These are phyloP conservation scores for Melanotaenia duboulayi DNA, from an alignment of 2,113 vertebrate genomes.

Conservation along the genomic window DNA sequence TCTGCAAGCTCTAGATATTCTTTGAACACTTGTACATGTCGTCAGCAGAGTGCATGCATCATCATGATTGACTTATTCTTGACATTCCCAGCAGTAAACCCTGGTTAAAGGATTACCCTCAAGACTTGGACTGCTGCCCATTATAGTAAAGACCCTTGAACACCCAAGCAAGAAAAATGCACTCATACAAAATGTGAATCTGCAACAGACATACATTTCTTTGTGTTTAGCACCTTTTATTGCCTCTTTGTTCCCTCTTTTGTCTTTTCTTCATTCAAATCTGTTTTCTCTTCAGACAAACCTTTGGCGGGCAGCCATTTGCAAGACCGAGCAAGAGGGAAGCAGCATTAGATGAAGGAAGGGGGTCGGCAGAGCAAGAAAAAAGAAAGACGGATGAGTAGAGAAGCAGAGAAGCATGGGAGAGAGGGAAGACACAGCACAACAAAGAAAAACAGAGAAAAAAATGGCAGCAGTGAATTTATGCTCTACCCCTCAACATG, in stretches of 20 bases:
- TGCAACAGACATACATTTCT: slow-evolving; percentile 59
- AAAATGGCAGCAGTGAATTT: slow-evolving; percentile 22
- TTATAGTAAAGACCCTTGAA: slow-evolving; percentile 67
- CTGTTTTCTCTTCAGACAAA: slow-evolving; percentile 68
- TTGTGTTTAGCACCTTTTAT: slow-evolving; percentile 65
- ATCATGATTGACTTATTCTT: slow-evolving; percentile 76
- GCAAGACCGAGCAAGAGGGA: slow-evolving; percentile 59
- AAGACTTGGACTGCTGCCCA: slow-evolving; percentile 72
- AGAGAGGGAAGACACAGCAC: slow-evolving; percentile 8
- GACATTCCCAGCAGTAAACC: slow-evolving; percentile 73
- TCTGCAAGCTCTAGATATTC: slow-evolving; percentile 78
- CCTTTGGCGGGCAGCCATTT: slow-evolving; percentile 69
- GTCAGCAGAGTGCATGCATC: slow-evolving; percentile 65
- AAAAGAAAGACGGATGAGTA: slow-evolving; percentile 18
- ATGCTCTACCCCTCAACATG: slow-evolving; percentile 5
- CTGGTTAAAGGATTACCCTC: slow-evolving; percentile 73
- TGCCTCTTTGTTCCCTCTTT: slow-evolving; percentile 73
- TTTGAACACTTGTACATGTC: slow-evolving; percentile 53
- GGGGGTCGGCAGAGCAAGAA: slow-evolving; percentile 20
- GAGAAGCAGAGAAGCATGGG: slow-evolving; percentile 34
- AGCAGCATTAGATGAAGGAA: slow-evolving; percentile 22
- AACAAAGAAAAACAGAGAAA: slow-evolving; percentile 5
- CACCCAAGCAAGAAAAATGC: slow-evolving; percentile 37
- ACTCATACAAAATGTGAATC: slow-evolving; percentile 43
- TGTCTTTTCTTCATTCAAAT: slow-evolving; percentile 76